Conservation (phyloP, 2,797 vertebrate genomes). For the Cyclopterus lumpus region DNA sequence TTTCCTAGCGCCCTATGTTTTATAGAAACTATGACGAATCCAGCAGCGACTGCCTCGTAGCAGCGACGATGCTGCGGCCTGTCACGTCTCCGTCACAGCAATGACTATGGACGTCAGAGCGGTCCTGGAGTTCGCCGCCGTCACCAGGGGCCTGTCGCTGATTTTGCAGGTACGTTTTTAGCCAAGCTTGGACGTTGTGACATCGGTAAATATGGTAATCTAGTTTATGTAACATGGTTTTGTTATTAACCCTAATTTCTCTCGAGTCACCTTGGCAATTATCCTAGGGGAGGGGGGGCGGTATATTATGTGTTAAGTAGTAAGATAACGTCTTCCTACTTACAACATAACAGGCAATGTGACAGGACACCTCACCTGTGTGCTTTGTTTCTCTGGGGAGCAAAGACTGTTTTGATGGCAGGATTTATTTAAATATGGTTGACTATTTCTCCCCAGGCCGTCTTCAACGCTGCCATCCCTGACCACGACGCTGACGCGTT, state of each 20-base stretch:
- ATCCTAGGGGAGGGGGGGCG: too few species aligned
- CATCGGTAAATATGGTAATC: background rate
- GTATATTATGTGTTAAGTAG: background rate
- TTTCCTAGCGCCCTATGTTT: slow-evolving; percentile 14
- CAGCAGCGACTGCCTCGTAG: slow-evolving; percentile 21
- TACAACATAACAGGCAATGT: background rate
- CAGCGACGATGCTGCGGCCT: slow-evolving; percentile 57
- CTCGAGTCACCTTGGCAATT: background rate
- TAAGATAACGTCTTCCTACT: too few species aligned
- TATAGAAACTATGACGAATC: slow-evolving; percentile 3
- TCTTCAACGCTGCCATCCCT: slow-evolving; percentile 91
- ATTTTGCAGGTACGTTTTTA: slow-evolving; percentile 88
- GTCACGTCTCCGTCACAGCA: slow-evolving; percentile 35
- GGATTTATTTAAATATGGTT: background rate
- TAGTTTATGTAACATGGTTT: too few species aligned
- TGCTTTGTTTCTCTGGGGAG: background rate
- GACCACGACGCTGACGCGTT: slow-evolving; percentile 95
- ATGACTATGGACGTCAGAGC: slow-evolving; percentile 80
- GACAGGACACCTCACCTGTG: background rate
- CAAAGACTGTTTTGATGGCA: background rate
- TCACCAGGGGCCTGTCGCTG: slow-evolving; percentile 88
- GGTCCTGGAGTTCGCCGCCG: slow-evolving; percentile 85
- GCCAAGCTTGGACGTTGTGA: background rate
- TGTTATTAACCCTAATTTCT: background rate
- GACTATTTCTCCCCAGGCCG: slow-evolving; percentile 79